Evolutionary conservation across 2,888 invertebrate genomes (phyloP), one percentile per base, ranked within the genome.

Genomic region (Drosophila melanosoma): DNA sequence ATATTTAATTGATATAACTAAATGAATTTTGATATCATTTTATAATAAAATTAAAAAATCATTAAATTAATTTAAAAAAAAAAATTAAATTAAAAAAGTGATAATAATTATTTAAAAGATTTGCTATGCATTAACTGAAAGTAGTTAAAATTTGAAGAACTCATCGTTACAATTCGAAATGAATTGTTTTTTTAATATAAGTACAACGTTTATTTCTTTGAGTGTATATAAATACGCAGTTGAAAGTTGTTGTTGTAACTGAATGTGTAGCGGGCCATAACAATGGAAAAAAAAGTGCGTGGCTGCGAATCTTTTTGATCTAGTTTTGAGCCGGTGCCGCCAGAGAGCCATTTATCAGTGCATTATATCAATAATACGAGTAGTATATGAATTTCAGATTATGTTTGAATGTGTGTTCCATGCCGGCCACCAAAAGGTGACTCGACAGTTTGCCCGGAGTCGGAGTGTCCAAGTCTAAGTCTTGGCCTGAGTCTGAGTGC

Each of bases 221-320:
- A 48, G 45, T 48, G 58, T 35, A 59, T 23, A 61, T 29, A 11
- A 29, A 17, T 32, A 38, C 32, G 20, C 23, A 49, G 56, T 23
- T 42, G 10, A 12, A 38, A 33, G 26, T 35, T 38, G 36, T 38
- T 42, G 56, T 38, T 38, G 45, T 51, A 36, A 26, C 1, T 32
- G 45, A 33, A 20, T 67, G 32, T 53, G 33, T 17, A 45, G 48
- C 49, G 36, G 40, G 29, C 33, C 26, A 65, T 40, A 67, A 77
- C 48, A 72, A 79, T 49, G 54, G 54, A 76, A 32, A 63, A 32
- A 63, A 76, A 82, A 78, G 68, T 87, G 74, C 75, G 76, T 76
- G 62, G 69, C 85, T 78, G 83, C 78, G 69, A 87, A 86, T 89
- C 86, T 72, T 75, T 83, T 89, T 87, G 90, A 90, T 87, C 86